Conservation (phyloP, 2,113 vertebrate genomes). For the Onychostoma macrolepis region DNA sequence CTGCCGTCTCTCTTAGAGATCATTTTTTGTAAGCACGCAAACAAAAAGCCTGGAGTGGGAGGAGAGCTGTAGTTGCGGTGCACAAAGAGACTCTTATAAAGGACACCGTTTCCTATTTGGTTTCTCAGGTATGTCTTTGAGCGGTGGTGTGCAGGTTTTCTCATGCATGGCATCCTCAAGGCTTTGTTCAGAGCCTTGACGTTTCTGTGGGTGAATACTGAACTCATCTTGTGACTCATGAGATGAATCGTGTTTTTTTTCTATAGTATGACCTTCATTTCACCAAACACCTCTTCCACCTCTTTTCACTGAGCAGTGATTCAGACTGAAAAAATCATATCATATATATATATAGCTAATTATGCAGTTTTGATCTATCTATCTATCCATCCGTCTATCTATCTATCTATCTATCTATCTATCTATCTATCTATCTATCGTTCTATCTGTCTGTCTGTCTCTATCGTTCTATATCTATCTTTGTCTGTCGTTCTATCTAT, state of each 20-base stretch:
- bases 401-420: not conserved
- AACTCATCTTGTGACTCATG: conserved; percentile 30
- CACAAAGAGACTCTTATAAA: not conserved
- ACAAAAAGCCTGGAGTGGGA: not conserved
- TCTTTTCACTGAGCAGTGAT: not conserved
- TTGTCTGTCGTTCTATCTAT: not conserved
- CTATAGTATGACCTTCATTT: not conserved
- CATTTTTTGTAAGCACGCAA: not conserved
- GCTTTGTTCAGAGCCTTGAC: conserved; percentile 14
- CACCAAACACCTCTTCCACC: not conserved
- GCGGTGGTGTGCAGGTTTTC: not conserved
- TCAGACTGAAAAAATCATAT: not conserved
- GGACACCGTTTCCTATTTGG: not conserved
- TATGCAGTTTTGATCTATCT: not conserved
- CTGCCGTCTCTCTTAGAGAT: not conserved
- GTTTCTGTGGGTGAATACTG: not conserved
- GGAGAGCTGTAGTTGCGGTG: not conserved
- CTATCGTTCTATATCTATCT: no score
- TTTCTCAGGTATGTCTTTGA: not conserved
- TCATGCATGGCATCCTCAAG: not conserved
- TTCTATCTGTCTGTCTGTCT: not conserved
- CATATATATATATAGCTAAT: not conserved
- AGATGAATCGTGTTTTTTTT: conserved; percentile 1
- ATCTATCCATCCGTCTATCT: not conserved
- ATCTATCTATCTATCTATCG: not conserved